Percentiles rank a stretch among this genome's conserved stretches.
These are phyloP conservation scores for Harpalus rufipes DNA, from an alignment of 2,888 invertebrate species.

Conservation along the genomic window DNA sequence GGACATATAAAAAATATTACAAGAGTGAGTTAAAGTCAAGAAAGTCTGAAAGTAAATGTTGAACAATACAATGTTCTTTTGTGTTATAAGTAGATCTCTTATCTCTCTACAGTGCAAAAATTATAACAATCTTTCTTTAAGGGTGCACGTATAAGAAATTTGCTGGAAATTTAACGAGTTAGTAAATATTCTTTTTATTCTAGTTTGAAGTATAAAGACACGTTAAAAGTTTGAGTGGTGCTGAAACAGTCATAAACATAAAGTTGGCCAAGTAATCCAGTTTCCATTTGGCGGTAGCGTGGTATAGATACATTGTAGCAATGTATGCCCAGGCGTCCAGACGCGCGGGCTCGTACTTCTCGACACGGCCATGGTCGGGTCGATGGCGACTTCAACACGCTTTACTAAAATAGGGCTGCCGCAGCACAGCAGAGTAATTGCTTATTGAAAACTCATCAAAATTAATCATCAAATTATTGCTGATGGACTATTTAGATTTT, in stretches of 20 bases:
- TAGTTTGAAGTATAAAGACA: constrained; percentile 41
- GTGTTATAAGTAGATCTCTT: no score
- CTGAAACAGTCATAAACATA: constrained; percentile 59
- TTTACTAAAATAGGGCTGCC: background rate
- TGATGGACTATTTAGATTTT: no score
- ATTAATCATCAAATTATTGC: background rate
- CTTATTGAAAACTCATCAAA: background rate
- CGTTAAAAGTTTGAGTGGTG: constrained; percentile 61
- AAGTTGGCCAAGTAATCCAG: constrained; percentile 58
- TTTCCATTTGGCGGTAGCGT: constrained; percentile 50
- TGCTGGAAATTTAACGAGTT: constrained; percentile 47
- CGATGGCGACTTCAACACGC: background rate
- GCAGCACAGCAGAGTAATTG: background rate
- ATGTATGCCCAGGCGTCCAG: background rate
- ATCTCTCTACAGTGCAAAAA: no score
- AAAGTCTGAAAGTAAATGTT: no score
- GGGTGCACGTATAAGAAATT: background rate
- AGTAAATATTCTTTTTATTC: constrained; percentile 46
- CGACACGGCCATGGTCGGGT: background rate
- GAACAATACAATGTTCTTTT: no score
- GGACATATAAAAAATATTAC: no score
- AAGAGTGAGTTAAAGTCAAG: no score
- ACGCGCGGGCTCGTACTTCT: background rate
- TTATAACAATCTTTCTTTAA: no score
- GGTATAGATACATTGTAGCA: background rate